Base-by-base conservation (phyloP, 2,888 invertebrate genomes). In the Xylota segnis region DNA sequence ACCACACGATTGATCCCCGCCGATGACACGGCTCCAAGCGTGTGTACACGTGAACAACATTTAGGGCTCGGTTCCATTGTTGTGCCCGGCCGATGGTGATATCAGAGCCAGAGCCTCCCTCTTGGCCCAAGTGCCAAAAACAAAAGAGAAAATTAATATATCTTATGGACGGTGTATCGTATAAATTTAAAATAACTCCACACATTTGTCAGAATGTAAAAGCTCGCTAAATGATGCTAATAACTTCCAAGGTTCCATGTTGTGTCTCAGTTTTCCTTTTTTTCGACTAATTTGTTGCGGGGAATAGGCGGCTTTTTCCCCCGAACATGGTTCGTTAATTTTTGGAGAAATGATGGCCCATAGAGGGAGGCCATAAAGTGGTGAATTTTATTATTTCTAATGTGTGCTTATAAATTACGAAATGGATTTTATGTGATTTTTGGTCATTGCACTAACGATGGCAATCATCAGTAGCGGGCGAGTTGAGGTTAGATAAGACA, bases 361-460 rank as follows among this genome's bases (percentile, higher is more conserved):
- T 23, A 16, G 27, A 37, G 50, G 43, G 29, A 27, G 12, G 43
- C 54, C 77, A 50, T 77, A 70, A 77, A 70, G 45, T 54, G 70
- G 23, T 70, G 77, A 16, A 61, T 77, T 77, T 77, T 77, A 77
- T 81, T 58, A 66, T 65, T 65, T 65, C 75, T 75, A 76, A 81
- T 71, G 70, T 71, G 70, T 65, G 75, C 71, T 76, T 66, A 81
- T 75, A 71, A 81, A 70, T 81, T 75, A 75, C 84, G 45, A 58
- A 79, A 84, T 81, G 70, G 84, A 47, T 75, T 81, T 81, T 75
- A 84, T 84, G 79, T 81, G 75, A 81, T 81, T 75, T 81, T 81
- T 71, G 59, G 70, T 52, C 78, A 71, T 78, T 78, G 45, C 59
- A 75, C 65, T 58, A 75, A 71, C 56, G 43, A 75, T 32, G 43